Percentiles rank a stretch among this genome's conserved stretches.
Conservation (phyloP, 53 echinoderm and acorn worm species). For the Apostichopus leukothele region DNA sequence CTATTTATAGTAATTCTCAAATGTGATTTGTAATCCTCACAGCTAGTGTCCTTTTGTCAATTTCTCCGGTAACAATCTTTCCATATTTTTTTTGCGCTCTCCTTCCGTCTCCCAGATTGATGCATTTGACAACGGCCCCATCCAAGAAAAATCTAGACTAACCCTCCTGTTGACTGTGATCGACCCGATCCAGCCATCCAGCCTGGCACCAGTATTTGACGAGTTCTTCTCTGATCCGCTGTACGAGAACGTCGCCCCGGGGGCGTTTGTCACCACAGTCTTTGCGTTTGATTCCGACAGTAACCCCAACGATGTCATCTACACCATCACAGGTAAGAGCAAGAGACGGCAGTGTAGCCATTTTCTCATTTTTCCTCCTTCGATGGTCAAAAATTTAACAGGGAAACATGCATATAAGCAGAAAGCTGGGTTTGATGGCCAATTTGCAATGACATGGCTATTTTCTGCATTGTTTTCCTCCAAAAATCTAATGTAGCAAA, state of each 20-base stretch:
- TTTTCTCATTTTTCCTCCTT: no score
- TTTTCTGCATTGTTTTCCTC: no score
- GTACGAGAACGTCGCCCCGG: conserved; percentile 60
- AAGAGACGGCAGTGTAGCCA: not conserved
- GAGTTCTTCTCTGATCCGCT: conserved; percentile 24
- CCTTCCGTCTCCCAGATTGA: conserved; percentile 61
- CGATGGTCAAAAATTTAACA: no score
- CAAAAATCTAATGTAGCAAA: no score
- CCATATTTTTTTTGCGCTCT: not conserved
- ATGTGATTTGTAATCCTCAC: no score
- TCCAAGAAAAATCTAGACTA: conserved; percentile 52
- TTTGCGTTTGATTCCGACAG: conserved; percentile 64
- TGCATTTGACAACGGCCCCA: conserved; percentile 85
- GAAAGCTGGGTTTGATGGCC: no score
- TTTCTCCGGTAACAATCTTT: no score
- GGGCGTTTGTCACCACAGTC: conserved; percentile 59
- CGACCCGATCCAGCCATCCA: conserved; percentile 33
- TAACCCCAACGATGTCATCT: conserved; percentile 59
- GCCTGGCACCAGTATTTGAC: conserved; percentile 60
- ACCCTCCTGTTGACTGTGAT: conserved; percentile 62
- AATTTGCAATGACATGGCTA: no score
- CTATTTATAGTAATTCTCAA: no score
- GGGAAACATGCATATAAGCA: no score
- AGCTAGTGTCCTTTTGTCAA: no score
- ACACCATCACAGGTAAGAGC: conserved; percentile 73